Conservation (phyloP, 2,888 invertebrate genomes). For the Anorthoa munda region DNA sequence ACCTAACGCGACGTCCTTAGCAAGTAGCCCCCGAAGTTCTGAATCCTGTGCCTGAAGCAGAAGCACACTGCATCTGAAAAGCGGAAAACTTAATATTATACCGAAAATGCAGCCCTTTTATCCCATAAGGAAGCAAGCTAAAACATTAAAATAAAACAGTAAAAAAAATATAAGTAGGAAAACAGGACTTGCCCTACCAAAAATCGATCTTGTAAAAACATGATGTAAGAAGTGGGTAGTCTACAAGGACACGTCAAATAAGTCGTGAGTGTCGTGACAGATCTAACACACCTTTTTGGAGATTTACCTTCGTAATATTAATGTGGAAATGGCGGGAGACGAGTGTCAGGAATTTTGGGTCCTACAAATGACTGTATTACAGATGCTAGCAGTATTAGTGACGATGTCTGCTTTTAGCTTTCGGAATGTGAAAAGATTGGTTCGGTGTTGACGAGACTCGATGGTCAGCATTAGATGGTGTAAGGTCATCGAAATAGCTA, state of each 20-base stretch:
- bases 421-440: background rate
- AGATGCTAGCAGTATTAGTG: conserved; percentile 4
- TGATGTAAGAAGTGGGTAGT: conserved; percentile 34
- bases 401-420: conserved; percentile 10
- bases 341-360: conserved; percentile 27
- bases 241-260: conserved; percentile 48
- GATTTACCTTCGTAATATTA: conserved; percentile 54
- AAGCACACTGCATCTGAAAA: conserved; percentile 17
- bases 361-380: conserved; percentile 21
- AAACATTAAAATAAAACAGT: background rate
- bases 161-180: background rate
- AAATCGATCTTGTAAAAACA: conserved; percentile 28
- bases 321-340: conserved; percentile 36
- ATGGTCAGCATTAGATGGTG: background rate
- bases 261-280: conserved; percentile 44
- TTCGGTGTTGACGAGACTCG: background rate
- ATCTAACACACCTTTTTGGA: conserved; percentile 46
- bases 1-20: background rate
- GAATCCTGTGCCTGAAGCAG: background rate
- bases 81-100: conserved; percentile 7
- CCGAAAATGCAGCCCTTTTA: background rate
- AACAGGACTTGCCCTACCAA: background rate
- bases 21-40: conserved; percentile 3
- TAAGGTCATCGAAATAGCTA: background rate
- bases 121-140: background rate